These are phyloP conservation scores for Macaria notata DNA, from an alignment of 2,888 invertebrate genomes.

Conservation along the genomic window DNA sequence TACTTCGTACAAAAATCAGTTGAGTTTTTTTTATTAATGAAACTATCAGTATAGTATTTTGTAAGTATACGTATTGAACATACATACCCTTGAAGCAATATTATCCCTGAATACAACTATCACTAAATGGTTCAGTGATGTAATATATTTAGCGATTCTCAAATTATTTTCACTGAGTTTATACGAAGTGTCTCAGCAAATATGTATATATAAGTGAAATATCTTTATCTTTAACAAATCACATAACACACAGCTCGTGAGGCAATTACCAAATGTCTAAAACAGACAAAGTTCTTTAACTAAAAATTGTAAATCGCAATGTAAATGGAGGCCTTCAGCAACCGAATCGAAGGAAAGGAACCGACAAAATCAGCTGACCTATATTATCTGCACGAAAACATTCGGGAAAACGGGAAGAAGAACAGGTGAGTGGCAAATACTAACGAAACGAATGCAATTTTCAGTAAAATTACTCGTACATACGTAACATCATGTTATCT, in stretches of 20 bases:
- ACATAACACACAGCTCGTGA: not conserved
- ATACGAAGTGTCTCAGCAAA: too few species aligned
- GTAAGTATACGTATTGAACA: too few species aligned
- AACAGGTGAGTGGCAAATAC: slow-evolving; percentile 9
- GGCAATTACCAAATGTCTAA: slow-evolving; percentile 10
- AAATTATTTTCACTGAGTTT: too few species aligned
- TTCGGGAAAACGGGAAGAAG: slow-evolving; percentile 17
- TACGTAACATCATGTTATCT: slow-evolving; percentile 2
- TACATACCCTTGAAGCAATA: too few species aligned
- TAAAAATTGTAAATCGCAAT: slow-evolving; percentile 30
- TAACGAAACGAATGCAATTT: too few species aligned
- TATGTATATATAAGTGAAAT: too few species aligned
- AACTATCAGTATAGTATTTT: too few species aligned
- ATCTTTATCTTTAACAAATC: not conserved
- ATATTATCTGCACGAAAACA: slow-evolving; percentile 31
- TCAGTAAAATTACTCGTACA: not conserved
- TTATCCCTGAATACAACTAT: too few species aligned
- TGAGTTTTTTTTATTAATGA: too few species aligned
- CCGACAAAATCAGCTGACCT: slow-evolving; percentile 32
- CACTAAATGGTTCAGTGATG: too few species aligned
- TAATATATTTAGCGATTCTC: too few species aligned
- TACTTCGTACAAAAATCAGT: too few species aligned
- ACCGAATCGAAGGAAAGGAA: slow-evolving; percentile 26
- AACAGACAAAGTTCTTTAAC: slow-evolving; percentile 22
- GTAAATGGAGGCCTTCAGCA: slow-evolving; percentile 30